Conservation (phyloP, 2,888 invertebrate species). For the Dryobotodes eremita region DNA sequence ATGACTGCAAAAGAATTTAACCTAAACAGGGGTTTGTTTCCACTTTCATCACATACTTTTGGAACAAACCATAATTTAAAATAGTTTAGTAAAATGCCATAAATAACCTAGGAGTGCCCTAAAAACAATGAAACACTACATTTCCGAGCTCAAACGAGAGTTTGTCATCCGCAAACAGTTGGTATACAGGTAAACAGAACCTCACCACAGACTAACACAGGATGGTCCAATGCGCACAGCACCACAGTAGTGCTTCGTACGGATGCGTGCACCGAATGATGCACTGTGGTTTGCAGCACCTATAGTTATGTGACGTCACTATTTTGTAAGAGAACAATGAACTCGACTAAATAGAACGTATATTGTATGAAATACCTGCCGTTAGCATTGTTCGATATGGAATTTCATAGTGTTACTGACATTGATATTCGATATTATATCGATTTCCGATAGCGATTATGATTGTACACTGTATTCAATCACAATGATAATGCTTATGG, state of each 20-base stretch:
- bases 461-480: constrained; percentile 6
- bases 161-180: constrained; percentile 23
- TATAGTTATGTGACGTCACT: constrained; percentile 8
- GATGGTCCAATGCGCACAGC: constrained; percentile 23
- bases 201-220: constrained; percentile 27
- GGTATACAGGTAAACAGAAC: constrained; percentile 20
- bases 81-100: neutral
- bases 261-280: constrained; percentile 27
- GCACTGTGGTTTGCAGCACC: constrained; percentile 10
- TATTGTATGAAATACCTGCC: neutral
- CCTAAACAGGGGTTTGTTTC: neutral
- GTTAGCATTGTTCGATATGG: neutral
- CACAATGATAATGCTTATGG: neutral
- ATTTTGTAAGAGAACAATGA: constrained; percentile 17
- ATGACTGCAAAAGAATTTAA: too few relatives aligned
- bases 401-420: neutral
- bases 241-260: constrained; percentile 12
- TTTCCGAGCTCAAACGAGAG: neutral
- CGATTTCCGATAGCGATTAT: constrained; percentile 2
- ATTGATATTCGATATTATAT: neutral
- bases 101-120: neutral
- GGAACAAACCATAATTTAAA: neutral
- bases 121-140: constrained; percentile 1
- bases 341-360: constrained; percentile 10
- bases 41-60: neutral